These are phyloP conservation scores for Rhogogaster chlorosoma DNA, from an alignment of 2,888 invertebrate genomes.

Conservation along the genomic window DNA sequence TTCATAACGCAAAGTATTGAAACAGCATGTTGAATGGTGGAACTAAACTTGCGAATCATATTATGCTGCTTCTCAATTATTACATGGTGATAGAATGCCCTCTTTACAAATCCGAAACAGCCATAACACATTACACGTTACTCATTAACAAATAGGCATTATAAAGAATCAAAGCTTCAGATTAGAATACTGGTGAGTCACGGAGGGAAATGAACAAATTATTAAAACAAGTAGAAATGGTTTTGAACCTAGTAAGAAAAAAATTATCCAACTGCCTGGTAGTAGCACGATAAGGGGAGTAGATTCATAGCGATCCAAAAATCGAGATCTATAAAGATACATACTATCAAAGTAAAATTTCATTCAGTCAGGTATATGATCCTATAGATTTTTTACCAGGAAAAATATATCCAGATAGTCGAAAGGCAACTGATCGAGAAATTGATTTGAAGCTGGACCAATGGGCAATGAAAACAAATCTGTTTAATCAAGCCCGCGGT, in stretches of 20 bases:
- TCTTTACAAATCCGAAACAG: not conserved
- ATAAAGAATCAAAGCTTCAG: not conserved
- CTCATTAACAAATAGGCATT: not conserved
- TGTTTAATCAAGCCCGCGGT: constrained; percentile 54
- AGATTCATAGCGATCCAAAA: not conserved
- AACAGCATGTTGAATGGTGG: constrained; percentile 18
- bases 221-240: not conserved
- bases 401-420: constrained; percentile 46
- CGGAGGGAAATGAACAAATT: not conserved
- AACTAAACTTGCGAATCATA: constrained; percentile 10
- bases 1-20: not conserved
- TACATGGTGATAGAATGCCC: not conserved
- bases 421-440: constrained; percentile 57
- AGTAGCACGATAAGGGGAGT: not conserved
- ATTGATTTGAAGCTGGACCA: constrained; percentile 62
- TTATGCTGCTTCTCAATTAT: not conserved
- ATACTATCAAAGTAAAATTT: not conserved
- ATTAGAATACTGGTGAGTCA: not conserved
- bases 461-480: constrained; percentile 64
- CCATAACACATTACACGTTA: not conserved
- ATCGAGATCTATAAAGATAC: not conserved
- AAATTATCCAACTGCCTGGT: not conserved
- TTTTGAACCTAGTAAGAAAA: not conserved
- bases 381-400: constrained; percentile 20
- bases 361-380: not conserved